Base-by-base conservation (phyloP, 2,113 vertebrate genomes). In the Bubo blakistoni region DNA sequence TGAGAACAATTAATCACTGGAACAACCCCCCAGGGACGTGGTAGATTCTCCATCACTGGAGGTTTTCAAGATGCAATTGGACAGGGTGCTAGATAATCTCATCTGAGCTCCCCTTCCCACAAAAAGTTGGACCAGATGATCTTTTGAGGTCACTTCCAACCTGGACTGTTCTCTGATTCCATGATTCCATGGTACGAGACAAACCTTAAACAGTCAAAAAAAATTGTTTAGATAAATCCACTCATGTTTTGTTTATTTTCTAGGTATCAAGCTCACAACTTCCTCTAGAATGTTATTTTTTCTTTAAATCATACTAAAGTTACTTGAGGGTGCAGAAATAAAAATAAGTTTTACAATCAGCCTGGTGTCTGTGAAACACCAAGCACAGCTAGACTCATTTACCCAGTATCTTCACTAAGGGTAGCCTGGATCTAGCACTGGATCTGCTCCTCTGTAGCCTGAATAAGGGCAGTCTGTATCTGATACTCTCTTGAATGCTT, bases 171-270 rank as follows among this genome's bases (percentile, higher is more conserved):
- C 10, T 34, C 5, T 46, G 44, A 76, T 63, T 77, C 27, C 7
- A 36, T 4, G 2, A 34, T 66, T 38, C 26, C 20, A 44, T 1
- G 1, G 54, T 66, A 58, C 8, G 0, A 3, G 10, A 44, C 5
- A 76, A 80, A 55, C 6, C 34, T 38, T 54, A 42, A 94, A 46
- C 7, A 57, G 26, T 2, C 5, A 12, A 30, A 76, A 65, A 21
- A 10, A 21, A 47, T 13, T 16, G 4, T 46, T 81, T 29, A 38
- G 10, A 18, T 55, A 90, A 79, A 78, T 42, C 8, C 38, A 34
- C 3, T 76, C 3, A 2, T 12, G 8, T 69, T 84, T 85, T 52
- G 2, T 38, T 80, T 58, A 14, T 71, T 73, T 78, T 87, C 3
- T 77, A 13, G 49, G 8, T n/a, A 42, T 46, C 44, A 70, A 70